Evolutionary conservation across 1,140 invertebrate species (phyloP).

Genomic region (Piezodorus guildinii): DNA sequence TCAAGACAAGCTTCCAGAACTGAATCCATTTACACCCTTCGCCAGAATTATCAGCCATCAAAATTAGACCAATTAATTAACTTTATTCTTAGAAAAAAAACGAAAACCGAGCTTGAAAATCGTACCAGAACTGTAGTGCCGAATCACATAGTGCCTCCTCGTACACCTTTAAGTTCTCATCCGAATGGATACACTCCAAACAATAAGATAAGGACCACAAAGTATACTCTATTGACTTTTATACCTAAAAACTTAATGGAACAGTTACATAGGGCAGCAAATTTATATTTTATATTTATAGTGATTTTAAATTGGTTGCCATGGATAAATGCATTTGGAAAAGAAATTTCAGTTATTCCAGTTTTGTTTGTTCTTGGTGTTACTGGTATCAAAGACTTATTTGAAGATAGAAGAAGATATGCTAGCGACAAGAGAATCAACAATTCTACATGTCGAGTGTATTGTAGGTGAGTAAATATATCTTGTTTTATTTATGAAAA

Average conservation of each 20-base stretch:
- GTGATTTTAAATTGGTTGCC: constrained; percentile 92
- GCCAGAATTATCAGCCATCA: constrained; percentile 52
- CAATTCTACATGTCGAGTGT: constrained; percentile 81
- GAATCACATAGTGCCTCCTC: constrained; percentile 65
- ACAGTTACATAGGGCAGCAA: constrained; percentile 95
- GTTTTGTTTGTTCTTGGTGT: constrained; percentile 89
- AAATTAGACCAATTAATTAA: constrained; percentile 50
- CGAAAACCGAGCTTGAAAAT: constrained; percentile 44
- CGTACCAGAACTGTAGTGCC: constrained; percentile 61
- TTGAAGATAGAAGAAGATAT: constrained; percentile 84
- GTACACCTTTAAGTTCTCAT: constrained; percentile 58
- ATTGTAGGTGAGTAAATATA: constrained; percentile 60
- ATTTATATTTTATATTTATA: constrained; percentile 96
- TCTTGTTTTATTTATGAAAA: too few relatives aligned
- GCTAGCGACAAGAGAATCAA: constrained; percentile 88
- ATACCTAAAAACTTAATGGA: constrained; percentile 93
- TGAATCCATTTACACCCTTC: constrained; percentile 77
- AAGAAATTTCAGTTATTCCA: constrained; percentile 90
- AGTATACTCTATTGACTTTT: constrained; percentile 89
- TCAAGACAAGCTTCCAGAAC: constrained; percentile 53
- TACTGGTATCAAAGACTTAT: constrained; percentile 94
- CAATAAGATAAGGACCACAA: constrained; percentile 85
- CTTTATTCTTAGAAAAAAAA: constrained; percentile 34
- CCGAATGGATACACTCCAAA: constrained; percentile 63
- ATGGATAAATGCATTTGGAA: constrained; percentile 86